A percentile compares a stretch with the other conserved stretches of the same genome.
phyloP scores from a whole-genome alignment of 2,797 vertebrate species.

The Echeneis naucrates region DNA sequence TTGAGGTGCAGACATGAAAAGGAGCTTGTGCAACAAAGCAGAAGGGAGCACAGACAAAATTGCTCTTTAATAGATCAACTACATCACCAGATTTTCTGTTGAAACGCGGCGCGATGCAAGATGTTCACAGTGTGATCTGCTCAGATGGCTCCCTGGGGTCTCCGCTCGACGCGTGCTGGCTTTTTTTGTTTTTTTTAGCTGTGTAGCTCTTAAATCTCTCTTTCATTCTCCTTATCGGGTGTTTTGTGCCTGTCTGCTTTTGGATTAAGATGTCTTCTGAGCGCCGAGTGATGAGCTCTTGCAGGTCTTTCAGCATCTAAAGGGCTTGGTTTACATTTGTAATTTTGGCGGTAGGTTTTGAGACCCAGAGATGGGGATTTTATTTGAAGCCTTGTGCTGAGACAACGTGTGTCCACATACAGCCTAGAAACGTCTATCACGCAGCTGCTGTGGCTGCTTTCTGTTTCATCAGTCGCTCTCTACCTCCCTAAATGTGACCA shows the following conservation, averaged over 20 bases:
- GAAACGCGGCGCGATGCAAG: slow-evolving; percentile 33
- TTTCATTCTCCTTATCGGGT: slow-evolving; percentile 61
- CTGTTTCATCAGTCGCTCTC: slow-evolving; percentile 15
- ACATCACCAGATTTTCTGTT: slow-evolving; percentile 44
- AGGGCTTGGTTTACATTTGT: slow-evolving; percentile 45
- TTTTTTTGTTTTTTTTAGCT: slow-evolving; percentile 8
- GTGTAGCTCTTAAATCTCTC: slow-evolving; percentile 55
- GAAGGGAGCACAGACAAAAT: slow-evolving; percentile 32
- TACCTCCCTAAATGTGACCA: not conserved
- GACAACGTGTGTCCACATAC: slow-evolving; percentile 42
- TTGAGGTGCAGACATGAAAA: slow-evolving; percentile 51
- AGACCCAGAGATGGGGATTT: not conserved
- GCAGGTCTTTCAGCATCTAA: slow-evolving; percentile 34
- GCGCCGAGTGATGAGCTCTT: slow-evolving; percentile 32
- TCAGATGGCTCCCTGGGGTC: slow-evolving; percentile 59
- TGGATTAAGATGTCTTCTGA: slow-evolving; percentile 51
- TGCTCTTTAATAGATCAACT: slow-evolving; percentile 63
- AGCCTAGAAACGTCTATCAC: slow-evolving; percentile 68
- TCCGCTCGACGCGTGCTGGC: slow-evolving; percentile 46
- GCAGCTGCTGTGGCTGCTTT: slow-evolving; percentile 16
- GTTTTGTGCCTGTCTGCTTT: slow-evolving; percentile 59
- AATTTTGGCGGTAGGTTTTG: slow-evolving; percentile 31
- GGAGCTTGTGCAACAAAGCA: slow-evolving; percentile 36
- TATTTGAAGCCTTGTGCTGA: slow-evolving; percentile 13
- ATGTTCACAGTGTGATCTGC: slow-evolving; percentile 53